Evolutionary conservation across 2,113 vertebrate genomes (phyloP).

Genomic region (Pantherophis guttatus): DNA sequence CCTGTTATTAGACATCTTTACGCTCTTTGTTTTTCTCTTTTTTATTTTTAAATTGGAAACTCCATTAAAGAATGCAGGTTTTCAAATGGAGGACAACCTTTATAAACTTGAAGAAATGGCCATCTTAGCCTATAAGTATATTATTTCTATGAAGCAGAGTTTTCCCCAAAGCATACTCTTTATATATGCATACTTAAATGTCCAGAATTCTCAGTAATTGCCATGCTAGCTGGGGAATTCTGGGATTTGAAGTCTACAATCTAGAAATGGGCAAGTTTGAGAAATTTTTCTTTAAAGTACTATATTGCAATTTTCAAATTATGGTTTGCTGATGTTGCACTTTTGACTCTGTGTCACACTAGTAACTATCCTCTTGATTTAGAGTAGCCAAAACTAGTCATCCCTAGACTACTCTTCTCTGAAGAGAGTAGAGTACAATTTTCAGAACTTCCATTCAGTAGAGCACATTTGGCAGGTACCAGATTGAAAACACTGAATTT

Average conservation of each 20-base stretch:
- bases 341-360: background rate
- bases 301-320: background rate
- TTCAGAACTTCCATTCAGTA: background rate
- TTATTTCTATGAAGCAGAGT: background rate
- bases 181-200: background rate
- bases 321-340: background rate
- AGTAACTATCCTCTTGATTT: background rate
- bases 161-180: background rate
- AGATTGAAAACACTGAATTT: background rate
- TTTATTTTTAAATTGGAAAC: background rate
- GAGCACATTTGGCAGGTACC: background rate
- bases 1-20: background rate
- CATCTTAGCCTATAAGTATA: background rate
- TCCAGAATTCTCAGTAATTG: background rate
- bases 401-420: background rate
- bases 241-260: background rate
- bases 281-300: background rate
- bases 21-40: background rate
- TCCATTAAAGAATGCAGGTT: background rate
- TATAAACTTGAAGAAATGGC: background rate
- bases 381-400: background rate
- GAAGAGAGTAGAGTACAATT: background rate
- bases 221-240: background rate
- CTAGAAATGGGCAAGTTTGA: background rate
- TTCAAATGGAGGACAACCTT: background rate